A percentile compares a stretch with the other conserved stretches of the same genome.
phyloP scores from a whole-genome alignment of 2,113 vertebrate species.

The Trachemys scripta region DNA sequence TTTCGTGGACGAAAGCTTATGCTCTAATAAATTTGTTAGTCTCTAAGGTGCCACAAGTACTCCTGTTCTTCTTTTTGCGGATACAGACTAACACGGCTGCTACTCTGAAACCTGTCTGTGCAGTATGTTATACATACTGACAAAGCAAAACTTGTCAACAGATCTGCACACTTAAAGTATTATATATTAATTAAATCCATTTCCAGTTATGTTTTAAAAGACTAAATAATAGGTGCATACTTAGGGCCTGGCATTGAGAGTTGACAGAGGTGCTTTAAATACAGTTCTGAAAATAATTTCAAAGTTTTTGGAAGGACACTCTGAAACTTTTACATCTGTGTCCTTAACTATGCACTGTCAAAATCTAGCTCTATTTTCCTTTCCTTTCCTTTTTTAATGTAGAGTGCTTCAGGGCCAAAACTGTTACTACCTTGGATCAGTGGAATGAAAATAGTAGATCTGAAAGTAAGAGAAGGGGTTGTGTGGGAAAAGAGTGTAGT shows the following conservation, averaged over 20 bases:
- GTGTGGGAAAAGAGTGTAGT: not conserved
- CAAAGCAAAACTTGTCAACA: not conserved
- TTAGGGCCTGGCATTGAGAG: not conserved
- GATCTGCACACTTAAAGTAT: not conserved
- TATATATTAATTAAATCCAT: not conserved
- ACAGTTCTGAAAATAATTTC: conserved; percentile 16
- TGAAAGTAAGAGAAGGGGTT: not conserved
- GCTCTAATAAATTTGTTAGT: too few relatives aligned
- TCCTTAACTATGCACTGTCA: not conserved
- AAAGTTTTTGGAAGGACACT: not conserved
- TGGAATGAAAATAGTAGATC: not conserved
- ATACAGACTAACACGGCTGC: too few relatives aligned
- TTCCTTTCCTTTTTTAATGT: not conserved
- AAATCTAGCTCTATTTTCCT: not conserved
- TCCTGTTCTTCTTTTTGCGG: too few relatives aligned
- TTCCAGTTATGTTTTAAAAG: not conserved
- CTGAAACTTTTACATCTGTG: not conserved
- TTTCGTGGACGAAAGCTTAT: too few relatives aligned
- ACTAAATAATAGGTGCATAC: not conserved
- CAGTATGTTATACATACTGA: not conserved
- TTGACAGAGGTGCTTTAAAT: conserved; percentile 2
- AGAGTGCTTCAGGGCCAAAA: not conserved
- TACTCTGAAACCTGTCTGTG: not conserved
- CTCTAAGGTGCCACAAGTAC: too few relatives aligned
- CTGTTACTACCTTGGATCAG: not conserved